These are phyloP conservation scores for Cosmia pyralina DNA, from an alignment of 2,888 invertebrate species.

Conservation along the genomic window DNA sequence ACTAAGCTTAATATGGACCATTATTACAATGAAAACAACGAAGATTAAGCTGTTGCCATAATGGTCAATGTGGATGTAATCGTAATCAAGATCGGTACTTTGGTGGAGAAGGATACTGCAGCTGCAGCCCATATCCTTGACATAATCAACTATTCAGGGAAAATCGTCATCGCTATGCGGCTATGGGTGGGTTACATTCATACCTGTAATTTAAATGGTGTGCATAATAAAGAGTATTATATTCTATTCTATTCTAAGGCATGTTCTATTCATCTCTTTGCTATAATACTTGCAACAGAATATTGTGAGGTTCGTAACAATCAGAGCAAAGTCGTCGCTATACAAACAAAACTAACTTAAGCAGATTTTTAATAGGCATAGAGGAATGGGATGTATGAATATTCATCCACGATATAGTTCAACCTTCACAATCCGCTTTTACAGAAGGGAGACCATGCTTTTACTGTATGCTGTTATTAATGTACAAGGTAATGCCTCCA, in stretches of 20 bases:
- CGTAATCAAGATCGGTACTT: no score
- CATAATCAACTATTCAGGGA: neutral
- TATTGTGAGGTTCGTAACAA: neutral
- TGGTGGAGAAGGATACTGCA: neutral
- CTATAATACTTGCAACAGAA: no score
- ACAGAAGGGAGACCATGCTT: constrained; percentile 27
- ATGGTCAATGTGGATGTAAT: neutral
- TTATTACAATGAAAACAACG: no score
- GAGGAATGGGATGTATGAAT: constrained; percentile 11
- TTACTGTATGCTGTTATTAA: constrained; percentile 32
- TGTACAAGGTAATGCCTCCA: constrained; percentile 17
- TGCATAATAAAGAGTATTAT: no score
- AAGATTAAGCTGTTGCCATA: neutral
- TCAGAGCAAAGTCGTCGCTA: neutral
- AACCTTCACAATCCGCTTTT: constrained; percentile 4
- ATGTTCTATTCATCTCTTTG: neutral
- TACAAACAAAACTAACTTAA: neutral
- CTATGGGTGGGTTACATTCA: no score
- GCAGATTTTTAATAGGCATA: constrained; percentile 4
- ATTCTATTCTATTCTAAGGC: no score
- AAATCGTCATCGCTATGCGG: no score
- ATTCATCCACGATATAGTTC: constrained; percentile 19
- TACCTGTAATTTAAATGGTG: no score
- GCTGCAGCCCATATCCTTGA: no score
- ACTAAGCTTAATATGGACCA: no score